Conservation (phyloP, 30 jellyfish, hydroid and myxozoan genomes). For the Cassiopea xamachana region DNA sequence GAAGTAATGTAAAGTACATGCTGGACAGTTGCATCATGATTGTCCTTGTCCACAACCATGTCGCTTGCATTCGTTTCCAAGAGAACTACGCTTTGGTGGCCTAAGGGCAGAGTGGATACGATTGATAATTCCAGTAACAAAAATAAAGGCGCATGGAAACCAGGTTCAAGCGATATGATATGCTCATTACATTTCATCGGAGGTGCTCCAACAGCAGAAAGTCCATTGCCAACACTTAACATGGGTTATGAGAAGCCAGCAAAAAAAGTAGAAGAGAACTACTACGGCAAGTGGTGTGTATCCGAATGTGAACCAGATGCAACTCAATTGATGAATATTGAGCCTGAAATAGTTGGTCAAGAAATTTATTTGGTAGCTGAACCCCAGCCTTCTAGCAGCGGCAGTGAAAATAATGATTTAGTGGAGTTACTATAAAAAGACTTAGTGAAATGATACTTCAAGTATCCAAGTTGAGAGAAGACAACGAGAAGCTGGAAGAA, state of each 20-base stretch:
- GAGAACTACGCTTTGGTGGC: no score
- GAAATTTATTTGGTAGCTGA: not conserved
- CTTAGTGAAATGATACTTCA: no score
- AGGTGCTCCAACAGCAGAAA: slow-evolving; percentile 52
- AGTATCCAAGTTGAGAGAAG: no score
- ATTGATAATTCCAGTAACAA: slow-evolving; percentile 22
- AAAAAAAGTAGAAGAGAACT: slow-evolving; percentile 57
- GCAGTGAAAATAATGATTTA: no score
- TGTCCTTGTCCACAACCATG: no score
- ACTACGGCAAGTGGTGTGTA: not conserved
- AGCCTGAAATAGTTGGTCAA: not conserved
- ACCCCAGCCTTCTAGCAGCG: no score
- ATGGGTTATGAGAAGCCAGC: slow-evolving; percentile 61
- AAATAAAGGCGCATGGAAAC: slow-evolving; percentile 49
- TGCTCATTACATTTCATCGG: slow-evolving; percentile 77
- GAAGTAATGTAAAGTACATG: slow-evolving; percentile 17
- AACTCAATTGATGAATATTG: not conserved
- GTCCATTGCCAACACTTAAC: slow-evolving; percentile 57
- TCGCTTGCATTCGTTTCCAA: no score
- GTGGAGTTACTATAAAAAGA: no score
- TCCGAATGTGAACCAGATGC: not conserved
- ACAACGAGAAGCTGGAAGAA: no score
- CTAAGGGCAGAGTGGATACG: not conserved
- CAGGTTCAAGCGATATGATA: slow-evolving; percentile 64
- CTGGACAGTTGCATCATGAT: slow-evolving; percentile 15